Conservation (phyloP, 2,888 invertebrate genomes). For the Anagyrus pseudococci region DNA sequence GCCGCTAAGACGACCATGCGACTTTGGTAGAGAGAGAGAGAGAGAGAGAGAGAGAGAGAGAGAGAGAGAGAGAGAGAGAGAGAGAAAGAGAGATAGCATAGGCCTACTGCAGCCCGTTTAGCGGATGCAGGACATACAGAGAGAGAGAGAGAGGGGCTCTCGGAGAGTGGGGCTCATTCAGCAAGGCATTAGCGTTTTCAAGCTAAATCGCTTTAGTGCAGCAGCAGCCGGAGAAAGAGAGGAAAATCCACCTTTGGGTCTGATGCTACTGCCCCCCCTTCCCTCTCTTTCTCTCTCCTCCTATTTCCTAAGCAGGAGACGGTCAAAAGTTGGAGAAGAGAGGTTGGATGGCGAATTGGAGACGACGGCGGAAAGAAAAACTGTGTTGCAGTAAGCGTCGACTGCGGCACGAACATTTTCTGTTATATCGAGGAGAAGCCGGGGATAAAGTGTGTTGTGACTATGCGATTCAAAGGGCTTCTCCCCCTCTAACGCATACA, state of each 20-base stretch:
- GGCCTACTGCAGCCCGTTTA: no score
- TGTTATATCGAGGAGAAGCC: neutral
- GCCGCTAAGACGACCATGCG: no score
- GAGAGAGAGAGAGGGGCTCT: neutral
- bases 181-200: slow-evolving; percentile 9
- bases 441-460: slow-evolving; percentile 30
- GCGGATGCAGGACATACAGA: no score
- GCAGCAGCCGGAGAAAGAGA: neutral
- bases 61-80: slow-evolving; percentile 6
- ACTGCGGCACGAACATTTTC: neutral
- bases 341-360: neutral
- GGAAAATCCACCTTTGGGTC: no score
- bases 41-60: no score
- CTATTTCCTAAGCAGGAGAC: no score
- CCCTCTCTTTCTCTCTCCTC: no score
- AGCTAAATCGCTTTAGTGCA: slow-evolving; percentile 2
- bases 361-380: slow-evolving; percentile 11
- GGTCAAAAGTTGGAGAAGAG: slow-evolving; percentile 27
- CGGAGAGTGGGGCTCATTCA: no score
- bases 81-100: slow-evolving; percentile 8
- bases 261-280: no score
- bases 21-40: neutral
- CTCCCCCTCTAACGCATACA: slow-evolving; percentile 8
- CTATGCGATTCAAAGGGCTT: slow-evolving; percentile 22
- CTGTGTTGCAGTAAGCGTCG: neutral